Evolutionary conservation across 2,888 invertebrate species (phyloP), one percentile per base, ranked within the genome.

Genomic region (Argynnis bischoffii): DNA sequence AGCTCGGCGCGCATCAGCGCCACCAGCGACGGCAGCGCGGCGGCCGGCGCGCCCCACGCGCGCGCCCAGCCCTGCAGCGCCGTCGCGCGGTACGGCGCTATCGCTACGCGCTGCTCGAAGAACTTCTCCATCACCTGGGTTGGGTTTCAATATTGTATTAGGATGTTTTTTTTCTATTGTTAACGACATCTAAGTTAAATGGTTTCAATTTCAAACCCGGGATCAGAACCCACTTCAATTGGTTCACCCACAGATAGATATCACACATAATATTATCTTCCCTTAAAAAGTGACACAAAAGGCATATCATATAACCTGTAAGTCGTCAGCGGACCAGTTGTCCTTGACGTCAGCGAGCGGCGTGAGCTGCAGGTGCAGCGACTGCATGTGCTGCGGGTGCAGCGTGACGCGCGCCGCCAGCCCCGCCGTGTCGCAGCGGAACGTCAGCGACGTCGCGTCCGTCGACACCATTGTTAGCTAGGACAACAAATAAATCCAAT

Each of bases 81-180:
- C 78, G 97, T 97, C 3, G 97, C 97, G 81, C 98, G 97, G 92
- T 97, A 99, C 0, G 99, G 98, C 3, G 98, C 97, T 18, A 96
- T 95, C 11, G 96, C 97, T 48, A 98, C 98, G 84, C 97, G 94
- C 26, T 95, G 94, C 83, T 98, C 98, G 90, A 99, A 99, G 92
- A 98, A 99, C 81, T 96, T 97, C 88, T 99, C 98, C 81, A 99
- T 94, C 65, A 97, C 95, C 95, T 96, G 87, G 31, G 6, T 56
- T 56, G 16, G 26, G 0, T 26, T 26, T 26, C 26, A 0, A n/a
- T n/a, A 14, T 4, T n/a, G 11, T 6, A 16, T 16, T 15, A 55
- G 35, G 1, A 35, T 35, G 26, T 8, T 6, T 35, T 31, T n/a
- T 35, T 35, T 35, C 35, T 35, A 35, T 35, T 35, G 35, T 35